phyloP scores from a whole-genome alignment of 2,113 vertebrate species.

The Jacana jacana region DNA sequence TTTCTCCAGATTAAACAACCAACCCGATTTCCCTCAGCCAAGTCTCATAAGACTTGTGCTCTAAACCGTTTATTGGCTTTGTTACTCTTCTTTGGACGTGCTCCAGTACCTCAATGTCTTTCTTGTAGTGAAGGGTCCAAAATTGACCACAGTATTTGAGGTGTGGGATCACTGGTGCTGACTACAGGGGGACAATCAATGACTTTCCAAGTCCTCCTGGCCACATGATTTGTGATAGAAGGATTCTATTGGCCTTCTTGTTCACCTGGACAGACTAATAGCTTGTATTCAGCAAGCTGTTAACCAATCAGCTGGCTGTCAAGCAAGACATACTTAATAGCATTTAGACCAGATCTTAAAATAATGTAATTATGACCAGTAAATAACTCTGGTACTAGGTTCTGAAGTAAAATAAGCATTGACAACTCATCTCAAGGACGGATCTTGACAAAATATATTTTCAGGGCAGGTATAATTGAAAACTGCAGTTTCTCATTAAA shows the following conservation, averaged over 20 bases:
- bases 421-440: not conserved
- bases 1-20: not conserved
- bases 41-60: not conserved
- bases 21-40: not conserved
- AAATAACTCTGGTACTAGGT: not conserved
- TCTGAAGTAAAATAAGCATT: not conserved
- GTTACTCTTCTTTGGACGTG: rapidly evolving
- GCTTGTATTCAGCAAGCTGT: not conserved
- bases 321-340: not conserved
- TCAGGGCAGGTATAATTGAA: not conserved
- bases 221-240: not conserved
- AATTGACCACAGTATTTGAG: not conserved
- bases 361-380: not conserved
- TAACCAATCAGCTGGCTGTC: not conserved
- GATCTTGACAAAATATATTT: not conserved
- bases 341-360: not conserved
- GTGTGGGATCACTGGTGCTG: rapidly evolving
- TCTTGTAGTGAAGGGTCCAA: not conserved
- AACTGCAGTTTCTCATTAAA: not conserved
- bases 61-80: not conserved
- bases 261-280: not conserved
- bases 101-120: not conserved
- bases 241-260: not conserved
- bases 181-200: rapidly evolving
- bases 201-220: not conserved